These are phyloP conservation scores for Lepidochrysops patricia DNA, from an alignment of 2,888 invertebrate genomes.

Conservation along the genomic window DNA sequence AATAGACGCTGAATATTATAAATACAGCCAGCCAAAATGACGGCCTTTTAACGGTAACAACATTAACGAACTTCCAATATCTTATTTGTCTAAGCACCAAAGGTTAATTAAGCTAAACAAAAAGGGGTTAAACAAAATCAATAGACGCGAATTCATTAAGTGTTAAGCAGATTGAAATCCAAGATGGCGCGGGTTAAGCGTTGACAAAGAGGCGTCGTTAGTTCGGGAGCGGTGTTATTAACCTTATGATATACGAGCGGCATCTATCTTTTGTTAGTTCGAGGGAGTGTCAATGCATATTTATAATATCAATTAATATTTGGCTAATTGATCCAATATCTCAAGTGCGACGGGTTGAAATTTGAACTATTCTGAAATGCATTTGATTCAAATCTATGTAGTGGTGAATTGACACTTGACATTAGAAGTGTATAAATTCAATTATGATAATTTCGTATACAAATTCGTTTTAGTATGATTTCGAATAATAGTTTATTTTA, in stretches of 20 bases:
- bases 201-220: conserved; percentile 74
- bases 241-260: conserved; percentile 73
- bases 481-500: no score
- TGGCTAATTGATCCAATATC: not conserved
- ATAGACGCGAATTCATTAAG: conserved; percentile 74
- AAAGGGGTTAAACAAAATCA: conserved; percentile 74
- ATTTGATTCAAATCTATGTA: not conserved
- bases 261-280: conserved; percentile 41
- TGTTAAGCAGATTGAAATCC: conserved; percentile 73
- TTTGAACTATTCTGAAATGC: not conserved
- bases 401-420: no score
- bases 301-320: conserved; percentile 12
- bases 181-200: conserved; percentile 67
- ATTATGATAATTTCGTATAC: no score
- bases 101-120: conserved; percentile 74
- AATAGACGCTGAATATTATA: not conserved
- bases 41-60: conserved; percentile 7
- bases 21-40: not conserved
- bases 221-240: conserved; percentile 74
- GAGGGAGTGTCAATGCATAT: not conserved
- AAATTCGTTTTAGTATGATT: no score
- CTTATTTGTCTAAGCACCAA: conserved; percentile 34
- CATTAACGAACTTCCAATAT: conserved; percentile 13
- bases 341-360: conserved; percentile 46
- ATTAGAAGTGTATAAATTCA: no score